Base-by-base conservation (phyloP, 2,888 invertebrate species). In the Leucania comma region DNA sequence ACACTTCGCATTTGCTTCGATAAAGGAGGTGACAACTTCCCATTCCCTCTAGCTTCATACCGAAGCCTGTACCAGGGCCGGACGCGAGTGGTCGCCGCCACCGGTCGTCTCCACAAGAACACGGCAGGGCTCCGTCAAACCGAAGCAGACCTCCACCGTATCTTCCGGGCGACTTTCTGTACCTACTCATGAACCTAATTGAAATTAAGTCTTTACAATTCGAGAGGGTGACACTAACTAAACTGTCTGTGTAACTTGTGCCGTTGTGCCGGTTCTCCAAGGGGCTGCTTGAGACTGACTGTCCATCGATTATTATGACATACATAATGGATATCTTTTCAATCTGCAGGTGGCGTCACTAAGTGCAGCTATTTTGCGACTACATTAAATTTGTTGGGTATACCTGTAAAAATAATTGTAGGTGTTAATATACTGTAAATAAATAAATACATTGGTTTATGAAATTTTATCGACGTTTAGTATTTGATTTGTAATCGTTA, bases 401-500 rank as follows among this genome's bases (percentile, higher is more conserved):
- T n/a, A n/a, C n/a, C n/a, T n/a, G n/a, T n/a, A n/a, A n/a, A n/a
- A n/a, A n/a, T n/a, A n/a, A n/a, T n/a, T n/a, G n/a, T n/a, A n/a
- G n/a, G n/a, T n/a, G n/a, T n/a, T n/a, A n/a, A n/a, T n/a, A n/a
- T n/a, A n/a, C n/a, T n/a, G n/a, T n/a, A n/a, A n/a, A n/a, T n/a
- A n/a, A n/a, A n/a, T n/a, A n/a, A n/a, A n/a, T n/a, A n/a, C n/a
- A n/a, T n/a, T n/a, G n/a, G 24, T 51, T 51, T 51, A 51, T 14
- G 1, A 51, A 32, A 51, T 50, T 22, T 20, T 20, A 12, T 62
- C 32, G 12, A n/a, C 22, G 4, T 20, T 10, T 46, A 65, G 53
- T 22, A 65, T 59, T 56, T 53, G 72, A 82, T 82, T 50, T 75
- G 29, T 26, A 60, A 81, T 81, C 75, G 71, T 75, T 75, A 73